Evolutionary conservation across 2,888 invertebrate genomes (phyloP).

Genomic region (Hirtodrosophila cameraria): DNA sequence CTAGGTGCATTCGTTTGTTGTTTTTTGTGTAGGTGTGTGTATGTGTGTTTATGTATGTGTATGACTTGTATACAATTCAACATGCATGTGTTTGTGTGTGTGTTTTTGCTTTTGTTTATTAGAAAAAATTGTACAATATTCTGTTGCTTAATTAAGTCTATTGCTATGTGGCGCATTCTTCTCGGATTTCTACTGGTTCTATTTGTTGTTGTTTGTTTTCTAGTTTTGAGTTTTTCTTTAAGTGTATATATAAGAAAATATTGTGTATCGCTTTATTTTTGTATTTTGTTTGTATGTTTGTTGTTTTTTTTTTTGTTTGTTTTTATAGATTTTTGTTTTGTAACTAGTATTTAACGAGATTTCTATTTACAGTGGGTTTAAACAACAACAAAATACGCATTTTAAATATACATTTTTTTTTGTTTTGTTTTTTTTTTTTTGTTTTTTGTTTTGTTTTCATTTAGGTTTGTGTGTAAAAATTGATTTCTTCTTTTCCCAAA

Average conservation of each 20-base stretch:
- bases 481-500: constrained; percentile 28
- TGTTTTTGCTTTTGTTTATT: constrained; percentile 29
- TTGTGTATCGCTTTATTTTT: constrained; percentile 43
- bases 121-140: constrained; percentile 37
- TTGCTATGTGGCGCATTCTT: constrained; percentile 36
- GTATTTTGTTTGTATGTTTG: no score
- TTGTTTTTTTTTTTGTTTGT: constrained; percentile 11
- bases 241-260: constrained; percentile 45
- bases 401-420: constrained; percentile 14
- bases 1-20: constrained; percentile 66
- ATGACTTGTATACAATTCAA: constrained; percentile 27
- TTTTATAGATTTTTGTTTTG: constrained; percentile 27
- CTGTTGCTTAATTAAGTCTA: constrained; percentile 36
- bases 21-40: constrained; percentile 22
- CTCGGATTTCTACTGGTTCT: constrained; percentile 14
- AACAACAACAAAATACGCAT: constrained; percentile 47
- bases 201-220: constrained; percentile 12
- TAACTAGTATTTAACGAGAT: constrained; percentile 72
- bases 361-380: constrained; percentile 66
- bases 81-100: constrained; percentile 16
- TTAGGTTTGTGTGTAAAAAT: constrained; percentile 5
- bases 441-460: no score
- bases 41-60: constrained; percentile 39
- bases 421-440: not conserved
- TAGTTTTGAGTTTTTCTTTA: constrained; percentile 10